These are phyloP conservation scores for Physocephala rufipes DNA, from an alignment of 2,888 invertebrate genomes.

Conservation along the genomic window DNA sequence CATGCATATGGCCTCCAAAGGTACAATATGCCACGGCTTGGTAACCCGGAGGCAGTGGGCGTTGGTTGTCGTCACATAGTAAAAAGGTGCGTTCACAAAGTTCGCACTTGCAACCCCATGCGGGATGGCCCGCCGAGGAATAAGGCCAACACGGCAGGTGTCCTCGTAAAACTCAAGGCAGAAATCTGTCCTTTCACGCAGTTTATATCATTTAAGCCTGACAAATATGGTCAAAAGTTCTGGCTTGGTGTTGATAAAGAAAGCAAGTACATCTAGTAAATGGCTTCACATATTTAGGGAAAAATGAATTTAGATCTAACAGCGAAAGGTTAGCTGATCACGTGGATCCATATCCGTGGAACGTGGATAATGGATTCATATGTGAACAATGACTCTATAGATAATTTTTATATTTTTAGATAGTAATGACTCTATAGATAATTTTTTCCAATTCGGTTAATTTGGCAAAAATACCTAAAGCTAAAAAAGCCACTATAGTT, in stretches of 20 bases:
- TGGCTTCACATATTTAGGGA: slow-evolving; percentile 8
- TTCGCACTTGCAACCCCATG: too few relatives aligned
- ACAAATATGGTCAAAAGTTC: neutral
- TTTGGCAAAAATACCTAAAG: neutral
- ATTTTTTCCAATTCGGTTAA: neutral
- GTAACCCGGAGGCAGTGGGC: too few relatives aligned
- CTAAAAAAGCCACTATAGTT: neutral
- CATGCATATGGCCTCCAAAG: too few relatives aligned
- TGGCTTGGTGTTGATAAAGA: neutral
- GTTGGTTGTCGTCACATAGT: too few relatives aligned
- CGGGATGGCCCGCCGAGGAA: too few relatives aligned
- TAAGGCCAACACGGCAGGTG: too few relatives aligned
- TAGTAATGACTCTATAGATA: slow-evolving; percentile 1
- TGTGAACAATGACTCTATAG: slow-evolving; percentile 1
- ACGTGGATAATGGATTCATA: neutral
- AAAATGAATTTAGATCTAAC: neutral
- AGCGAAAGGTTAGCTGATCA: slow-evolving; percentile 1
- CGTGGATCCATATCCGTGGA: too few relatives aligned
- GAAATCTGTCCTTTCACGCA: too few relatives aligned
- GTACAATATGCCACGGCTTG: too few relatives aligned
- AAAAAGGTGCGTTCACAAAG: too few relatives aligned
- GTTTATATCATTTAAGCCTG: neutral
- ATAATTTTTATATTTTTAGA: too few relatives aligned
- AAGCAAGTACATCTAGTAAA: slow-evolving; percentile 12
- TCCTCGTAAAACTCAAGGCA: too few relatives aligned